phyloP scores from a whole-genome alignment of 92 coral and sea anemone genomes.

The Actinernus sp. region DNA sequence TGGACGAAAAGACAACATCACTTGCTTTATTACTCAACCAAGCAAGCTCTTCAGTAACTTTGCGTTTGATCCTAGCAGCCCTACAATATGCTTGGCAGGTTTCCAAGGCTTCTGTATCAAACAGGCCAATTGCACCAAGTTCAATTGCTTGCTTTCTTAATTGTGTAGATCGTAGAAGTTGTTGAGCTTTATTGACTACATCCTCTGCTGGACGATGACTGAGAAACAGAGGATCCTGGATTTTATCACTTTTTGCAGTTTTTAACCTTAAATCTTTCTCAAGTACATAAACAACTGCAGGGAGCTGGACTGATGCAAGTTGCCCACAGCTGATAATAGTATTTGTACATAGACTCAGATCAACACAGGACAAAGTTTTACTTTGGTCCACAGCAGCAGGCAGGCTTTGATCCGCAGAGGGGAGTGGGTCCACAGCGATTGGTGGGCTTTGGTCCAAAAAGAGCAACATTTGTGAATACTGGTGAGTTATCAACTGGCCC shows the following conservation, averaged over 20 bases:
- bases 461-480: constrained; percentile 18
- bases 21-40: constrained; percentile 13
- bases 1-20: constrained; percentile 24
- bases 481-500: constrained; percentile 18
- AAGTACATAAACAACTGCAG: neutral
- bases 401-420: too few species aligned
- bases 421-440: too few species aligned
- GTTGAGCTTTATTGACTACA: constrained; percentile 6
- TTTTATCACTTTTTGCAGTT: neutral
- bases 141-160: too few species aligned
- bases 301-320: constrained; percentile 17
- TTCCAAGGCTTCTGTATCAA: constrained; percentile 4
- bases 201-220: constrained; percentile 19
- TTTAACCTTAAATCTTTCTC: neutral
- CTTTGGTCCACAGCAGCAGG: too few species aligned
- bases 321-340: constrained; percentile 28
- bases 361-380: too few species aligned
- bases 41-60: constrained; percentile 19
- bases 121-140: constrained; percentile 13
- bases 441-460: too few species aligned
- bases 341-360: too few species aligned
- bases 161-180: constrained; percentile 12
- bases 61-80: constrained; percentile 12
- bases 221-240: constrained; percentile 6
- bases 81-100: constrained; percentile 4